Evolutionary conservation across 2,113 vertebrate genomes (phyloP), one percentile per base, ranked within the genome.

Genomic region (Piprites chloris): DNA sequence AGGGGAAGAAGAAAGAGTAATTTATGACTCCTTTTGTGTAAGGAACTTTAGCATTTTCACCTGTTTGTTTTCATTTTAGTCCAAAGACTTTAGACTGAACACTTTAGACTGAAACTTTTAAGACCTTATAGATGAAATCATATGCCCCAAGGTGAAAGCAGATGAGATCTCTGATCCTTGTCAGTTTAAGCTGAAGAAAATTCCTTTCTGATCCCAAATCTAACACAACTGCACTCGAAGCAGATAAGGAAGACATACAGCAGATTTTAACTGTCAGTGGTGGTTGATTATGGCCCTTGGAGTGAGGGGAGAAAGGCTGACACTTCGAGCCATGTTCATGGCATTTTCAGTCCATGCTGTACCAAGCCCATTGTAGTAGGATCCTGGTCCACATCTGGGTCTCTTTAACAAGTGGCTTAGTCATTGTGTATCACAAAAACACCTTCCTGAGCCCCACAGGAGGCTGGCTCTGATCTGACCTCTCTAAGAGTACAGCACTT

Each of bases 321-420:
- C 33, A 24, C 32, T 39, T 14, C 0, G 2, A 79, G 15, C 8
- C 1, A 0, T 12, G 9, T 30, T 75, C 30, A 12, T 8, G 27
- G 20, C 23, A 33, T 75, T 87, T 94, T 63, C 30, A 39, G 58
- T 53, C 49, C 11, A 2, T 30, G 24, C 10, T 69, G 53, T 26
- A 41, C 28, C 1, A 3, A 18, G 7, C 13, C 24, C 32, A 5
- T 3, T 30, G 44, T 47, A 22, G 11, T 56, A 27, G 39, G 39
- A 27, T n/a, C 27, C 23, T 39, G 10, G 7, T 24, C 23, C 23
- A 23, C 0, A 4, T 42, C 55, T 68, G 28, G 26, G 26, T 26
- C 33, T 46, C 21, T 33, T 73, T 66, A 62, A 41, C 28, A 52
- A 77, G 46, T 0, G 1, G 3, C 11, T 84, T 8, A 41, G 13